Evolutionary conservation across 37 sponge, comb jelly and placozoan species (phyloP), one percentile per base, ranked within the genome.

Genomic region (Agelas oroides): DNA sequence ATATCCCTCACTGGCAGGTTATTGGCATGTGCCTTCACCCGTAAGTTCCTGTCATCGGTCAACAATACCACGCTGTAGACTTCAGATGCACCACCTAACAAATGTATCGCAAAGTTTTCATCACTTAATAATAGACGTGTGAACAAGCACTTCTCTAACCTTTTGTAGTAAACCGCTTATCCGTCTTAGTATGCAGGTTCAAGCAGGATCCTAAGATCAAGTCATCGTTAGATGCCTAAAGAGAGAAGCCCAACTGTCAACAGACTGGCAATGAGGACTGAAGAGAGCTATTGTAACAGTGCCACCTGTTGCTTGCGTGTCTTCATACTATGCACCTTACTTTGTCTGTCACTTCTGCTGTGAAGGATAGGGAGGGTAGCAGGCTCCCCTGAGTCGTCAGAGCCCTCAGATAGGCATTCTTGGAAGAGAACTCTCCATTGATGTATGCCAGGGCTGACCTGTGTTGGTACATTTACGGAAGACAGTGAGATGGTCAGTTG

Each of bases 1-100:
- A 93, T 76, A 33, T 90, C 86, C 30, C 72, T 87, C 35, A 91
- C 92, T 18, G 94, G 91, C 5, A 90, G 68, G 33, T 60, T 53
- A 18, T 65, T 56, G 24, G 89, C 91, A 67, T 82, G 92, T 0
- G 96, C 91, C 82, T 96, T 96, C 24, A 96, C 96, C 52, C 96
- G 54, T 60, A 96, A 66, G 71, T 96, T 96, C 64, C 96, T 86
- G 78, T 96, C 96, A 54, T 93, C 94, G 38, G 96, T 96, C 36
- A 96, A 64, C 25, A 96, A 78, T 0, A 93, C 89, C 20, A 96
- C 96, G 2, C 57, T 83, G 53, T 75, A 80, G 39, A 61, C 11
- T 20, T 64, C 78, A 63, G 32, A 39, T 38, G 23, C 71, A 67
- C 69, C 68, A 46, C 8, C 46, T 46, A 8, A 8, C 46, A 46